These are phyloP conservation scores for Syngnathus scovelli DNA, from an alignment of 2,113 vertebrate genomes.

Conservation along the genomic window DNA sequence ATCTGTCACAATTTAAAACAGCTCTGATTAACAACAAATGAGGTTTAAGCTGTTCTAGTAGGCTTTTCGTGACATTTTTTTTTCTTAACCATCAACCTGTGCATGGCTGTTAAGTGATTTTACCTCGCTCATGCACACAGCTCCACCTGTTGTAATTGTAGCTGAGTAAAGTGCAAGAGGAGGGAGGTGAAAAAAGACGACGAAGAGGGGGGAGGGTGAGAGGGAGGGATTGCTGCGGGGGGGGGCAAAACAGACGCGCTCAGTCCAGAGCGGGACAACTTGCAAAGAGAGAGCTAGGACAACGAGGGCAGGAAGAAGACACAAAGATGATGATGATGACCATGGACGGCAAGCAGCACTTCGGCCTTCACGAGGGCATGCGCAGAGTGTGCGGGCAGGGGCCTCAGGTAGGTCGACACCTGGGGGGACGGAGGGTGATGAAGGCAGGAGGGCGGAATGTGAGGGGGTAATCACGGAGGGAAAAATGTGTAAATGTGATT, in stretches of 20 bases:
- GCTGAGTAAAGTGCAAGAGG: not conserved
- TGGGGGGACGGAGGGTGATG: conserved; percentile 16
- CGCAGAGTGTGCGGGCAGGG: conserved; percentile 89
- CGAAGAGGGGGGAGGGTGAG: conserved; percentile 37
- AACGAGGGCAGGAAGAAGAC: conserved; percentile 39
- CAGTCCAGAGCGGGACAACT: conserved; percentile 38
- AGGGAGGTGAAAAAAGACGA: not conserved
- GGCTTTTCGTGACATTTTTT: too few relatives aligned
- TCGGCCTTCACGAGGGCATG: conserved; percentile 90
- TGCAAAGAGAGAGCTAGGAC: conserved; percentile 36
- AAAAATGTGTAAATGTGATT: conserved; percentile 55
- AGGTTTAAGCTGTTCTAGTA: too few relatives aligned
- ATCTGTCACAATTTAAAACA: too few relatives aligned
- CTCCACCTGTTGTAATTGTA: not conserved
- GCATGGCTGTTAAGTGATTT: not conserved
- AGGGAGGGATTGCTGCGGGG: conserved; percentile 9
- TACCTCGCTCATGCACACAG: not conserved
- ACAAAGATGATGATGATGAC: conserved; percentile 76
- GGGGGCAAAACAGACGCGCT: not conserved
- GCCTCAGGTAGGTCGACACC: conserved; percentile 89
- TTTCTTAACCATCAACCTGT: too few relatives aligned
- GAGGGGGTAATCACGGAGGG: not conserved
- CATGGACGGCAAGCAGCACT: conserved; percentile 93
- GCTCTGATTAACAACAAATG: too few relatives aligned
- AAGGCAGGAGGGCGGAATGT: not conserved